Evolutionary conservation across 2,113 vertebrate genomes (phyloP).

Genomic region (Hipposideros armiger): DNA sequence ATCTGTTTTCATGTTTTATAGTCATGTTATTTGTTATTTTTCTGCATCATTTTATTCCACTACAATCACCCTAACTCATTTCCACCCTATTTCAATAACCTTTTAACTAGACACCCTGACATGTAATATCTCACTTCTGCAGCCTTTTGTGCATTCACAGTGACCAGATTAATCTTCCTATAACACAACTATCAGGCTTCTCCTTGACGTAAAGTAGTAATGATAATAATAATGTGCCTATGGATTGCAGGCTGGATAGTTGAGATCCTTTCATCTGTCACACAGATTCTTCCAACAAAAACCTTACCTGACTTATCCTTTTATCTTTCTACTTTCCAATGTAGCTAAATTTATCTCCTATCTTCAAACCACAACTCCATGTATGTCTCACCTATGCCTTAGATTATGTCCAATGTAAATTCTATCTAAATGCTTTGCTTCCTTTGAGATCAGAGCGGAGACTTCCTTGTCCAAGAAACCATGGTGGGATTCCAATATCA

Average conservation of each 20-base stretch:
- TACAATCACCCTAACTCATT: neutral
- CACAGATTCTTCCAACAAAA: neutral
- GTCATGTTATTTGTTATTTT: neutral
- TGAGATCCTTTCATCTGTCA: neutral
- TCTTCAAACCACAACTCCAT: neutral
- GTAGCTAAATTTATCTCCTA: neutral
- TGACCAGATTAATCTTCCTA: neutral
- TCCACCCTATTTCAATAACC: neutral
- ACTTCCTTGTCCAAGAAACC: neutral
- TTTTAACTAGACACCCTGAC: neutral
- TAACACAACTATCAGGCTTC: neutral
- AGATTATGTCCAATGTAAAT: neutral
- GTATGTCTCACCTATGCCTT: neutral
- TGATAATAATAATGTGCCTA: neutral
- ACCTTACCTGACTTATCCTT: neutral
- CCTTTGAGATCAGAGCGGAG: neutral
- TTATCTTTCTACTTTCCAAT: too few relatives aligned
- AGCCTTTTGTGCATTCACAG: neutral
- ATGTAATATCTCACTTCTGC: neutral
- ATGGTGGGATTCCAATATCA: neutral
- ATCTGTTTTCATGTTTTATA: neutral
- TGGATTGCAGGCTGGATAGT: neutral
- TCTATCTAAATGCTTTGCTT: neutral
- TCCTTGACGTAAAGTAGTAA: neutral
- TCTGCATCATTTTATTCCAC: neutral